phyloP scores from a whole-genome alignment of 2,888 invertebrate genomes.

The Diaphora mendica region DNA sequence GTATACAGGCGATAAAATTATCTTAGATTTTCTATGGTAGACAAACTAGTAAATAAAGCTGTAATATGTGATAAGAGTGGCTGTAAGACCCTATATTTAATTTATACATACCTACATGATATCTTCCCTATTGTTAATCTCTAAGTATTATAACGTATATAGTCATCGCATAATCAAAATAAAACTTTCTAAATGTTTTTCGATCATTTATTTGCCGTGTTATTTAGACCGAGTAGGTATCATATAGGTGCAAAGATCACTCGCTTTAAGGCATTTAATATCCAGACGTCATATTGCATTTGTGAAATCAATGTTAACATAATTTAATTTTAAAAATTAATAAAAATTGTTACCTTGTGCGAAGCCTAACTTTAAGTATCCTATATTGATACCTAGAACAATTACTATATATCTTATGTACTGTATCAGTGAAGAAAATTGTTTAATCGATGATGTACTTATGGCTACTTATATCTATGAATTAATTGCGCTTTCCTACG shows the following conservation, averaged over 20 bases:
- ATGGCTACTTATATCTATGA: conserved; percentile 76
- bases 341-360: conserved; percentile 66
- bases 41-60: conserved; percentile 78
- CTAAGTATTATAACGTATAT: conserved; percentile 55
- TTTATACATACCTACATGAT: conserved; percentile 67
- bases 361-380: conserved; percentile 70
- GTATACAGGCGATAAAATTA: conserved; percentile 79
- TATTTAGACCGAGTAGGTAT: conserved; percentile 72
- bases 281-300: conserved; percentile 73
- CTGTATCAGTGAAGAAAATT: conserved; percentile 46
- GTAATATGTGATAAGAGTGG: conserved; percentile 86
- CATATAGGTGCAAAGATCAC: conserved; percentile 76
- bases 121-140: conserved; percentile 68
- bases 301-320: conserved; percentile 69
- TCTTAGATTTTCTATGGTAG: conserved; percentile 86
- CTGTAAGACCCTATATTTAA: conserved; percentile 79
- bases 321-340: conserved; percentile 66
- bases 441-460: conserved; percentile 69
- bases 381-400: conserved; percentile 79
- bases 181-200: conserved; percentile 47
- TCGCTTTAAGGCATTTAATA: conserved; percentile 69
- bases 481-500: conserved; percentile 78
- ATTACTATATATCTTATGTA: conserved; percentile 53
- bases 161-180: conserved; percentile 53
- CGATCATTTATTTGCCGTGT: conserved; percentile 63